A percentile compares a stretch with the other conserved stretches of the same genome.
Evolutionary conservation across 2,888 invertebrate species (phyloP).

Genomic region (Danaus chrysippus): DNA sequence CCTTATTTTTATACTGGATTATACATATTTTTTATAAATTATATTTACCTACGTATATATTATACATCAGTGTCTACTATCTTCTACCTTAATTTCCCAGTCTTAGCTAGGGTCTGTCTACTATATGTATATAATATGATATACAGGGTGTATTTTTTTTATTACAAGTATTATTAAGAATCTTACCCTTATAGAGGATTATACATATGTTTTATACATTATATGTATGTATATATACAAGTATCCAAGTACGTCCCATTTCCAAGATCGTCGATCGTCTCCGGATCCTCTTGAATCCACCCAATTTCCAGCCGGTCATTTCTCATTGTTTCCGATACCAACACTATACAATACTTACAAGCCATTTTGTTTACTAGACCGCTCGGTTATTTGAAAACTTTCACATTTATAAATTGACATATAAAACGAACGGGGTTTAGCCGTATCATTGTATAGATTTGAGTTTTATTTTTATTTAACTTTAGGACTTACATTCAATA

Average conservation of each 20-base stretch:
- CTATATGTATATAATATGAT: too few relatives aligned
- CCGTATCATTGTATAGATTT: neutral
- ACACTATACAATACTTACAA: conserved; percentile 46
- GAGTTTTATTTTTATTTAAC: too few relatives aligned
- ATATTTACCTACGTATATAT: too few relatives aligned
- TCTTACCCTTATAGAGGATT: too few relatives aligned
- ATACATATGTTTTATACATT: conserved; percentile 23
- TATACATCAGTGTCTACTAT: too few relatives aligned
- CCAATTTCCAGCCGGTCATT: conserved; percentile 78
- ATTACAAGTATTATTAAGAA: too few relatives aligned
- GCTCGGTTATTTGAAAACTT: conserved; percentile 37
- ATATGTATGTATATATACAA: conserved; percentile 7
- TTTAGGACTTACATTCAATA: too few relatives aligned
- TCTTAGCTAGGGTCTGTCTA: too few relatives aligned
- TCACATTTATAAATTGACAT: conserved; percentile 38
- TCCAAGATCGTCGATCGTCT: conserved; percentile 46
- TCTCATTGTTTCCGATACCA: conserved; percentile 68
- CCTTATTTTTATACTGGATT: too few relatives aligned
- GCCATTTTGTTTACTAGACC: conserved; percentile 54
- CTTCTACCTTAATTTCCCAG: too few relatives aligned
- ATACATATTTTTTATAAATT: too few relatives aligned
- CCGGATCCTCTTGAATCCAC: conserved; percentile 61
- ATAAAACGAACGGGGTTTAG: conserved; percentile 11
- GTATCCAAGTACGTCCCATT: conserved; percentile 45
- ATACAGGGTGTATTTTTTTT: too few relatives aligned